Conservation (phyloP, 1,140 invertebrate genomes). For the Pemphigus obesinymphae region DNA sequence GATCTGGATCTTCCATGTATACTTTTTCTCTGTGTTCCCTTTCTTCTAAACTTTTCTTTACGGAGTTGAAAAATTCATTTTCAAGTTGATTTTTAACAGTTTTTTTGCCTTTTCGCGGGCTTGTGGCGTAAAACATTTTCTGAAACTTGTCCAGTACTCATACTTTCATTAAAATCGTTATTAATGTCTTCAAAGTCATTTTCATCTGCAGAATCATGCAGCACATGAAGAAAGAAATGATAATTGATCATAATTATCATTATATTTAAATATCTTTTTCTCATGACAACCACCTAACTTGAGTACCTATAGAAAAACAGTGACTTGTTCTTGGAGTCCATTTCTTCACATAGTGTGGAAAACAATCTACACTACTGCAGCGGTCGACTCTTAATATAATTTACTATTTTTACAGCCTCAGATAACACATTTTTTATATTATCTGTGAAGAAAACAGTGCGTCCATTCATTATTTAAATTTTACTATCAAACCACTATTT, state of each 20-base stretch:
- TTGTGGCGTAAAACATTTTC: neutral
- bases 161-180: neutral
- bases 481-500: too few species aligned
- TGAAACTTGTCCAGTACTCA: neutral
- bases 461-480: too few species aligned
- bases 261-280: too few species aligned
- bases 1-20: constrained; percentile 13
- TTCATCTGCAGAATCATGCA: neutral
- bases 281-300: too few species aligned
- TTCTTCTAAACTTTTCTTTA: constrained; percentile 12
- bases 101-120: constrained; percentile 4
- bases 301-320: too few species aligned
- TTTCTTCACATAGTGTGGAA: too few species aligned
- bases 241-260: constrained; percentile 8
- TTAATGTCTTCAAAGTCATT: neutral
- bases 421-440: too few species aligned
- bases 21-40: neutral
- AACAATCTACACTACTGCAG: too few species aligned
- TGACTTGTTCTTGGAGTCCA: too few species aligned
- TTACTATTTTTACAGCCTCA: too few species aligned
- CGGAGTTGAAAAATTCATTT: neutral
- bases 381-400: too few species aligned
- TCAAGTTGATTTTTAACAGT: neutral
- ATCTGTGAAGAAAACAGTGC: too few species aligned
- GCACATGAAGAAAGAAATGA: constrained; percentile 13